These are phyloP conservation scores for Halcyon senegalensis DNA, from an alignment of 2,113 vertebrate genomes.

Conservation along the genomic window DNA sequence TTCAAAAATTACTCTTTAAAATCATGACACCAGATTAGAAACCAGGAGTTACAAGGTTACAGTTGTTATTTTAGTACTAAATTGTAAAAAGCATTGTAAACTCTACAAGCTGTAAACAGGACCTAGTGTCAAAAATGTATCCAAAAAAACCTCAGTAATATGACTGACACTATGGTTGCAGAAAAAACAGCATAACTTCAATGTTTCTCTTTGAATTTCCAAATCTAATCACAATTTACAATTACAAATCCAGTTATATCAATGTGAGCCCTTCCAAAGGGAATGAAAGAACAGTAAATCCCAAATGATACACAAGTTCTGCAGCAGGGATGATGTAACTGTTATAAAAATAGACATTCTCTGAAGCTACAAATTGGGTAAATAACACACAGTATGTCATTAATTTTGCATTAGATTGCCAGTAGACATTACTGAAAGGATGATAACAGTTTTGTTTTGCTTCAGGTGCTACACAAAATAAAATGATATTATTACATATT, in stretches of 20 bases:
- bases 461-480: background rate
- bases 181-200: constrained; percentile 55
- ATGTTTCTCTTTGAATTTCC: constrained; percentile 59
- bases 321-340: constrained; percentile 78
- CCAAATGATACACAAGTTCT: constrained; percentile 66
- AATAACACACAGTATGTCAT: constrained; percentile 65
- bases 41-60: background rate
- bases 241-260: constrained; percentile 72
- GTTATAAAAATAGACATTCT: constrained; percentile 77
- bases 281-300: constrained; percentile 76
- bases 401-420: constrained; percentile 69
- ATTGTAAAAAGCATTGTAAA: background rate
- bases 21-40: background rate
- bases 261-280: constrained; percentile 69
- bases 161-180: constrained; percentile 51
- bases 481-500: background rate
- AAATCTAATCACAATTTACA: constrained; percentile 65
- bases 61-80: background rate
- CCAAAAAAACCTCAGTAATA: background rate
- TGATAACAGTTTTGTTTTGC: background rate
- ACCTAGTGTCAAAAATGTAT: background rate
- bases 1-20: background rate
- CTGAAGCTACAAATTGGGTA: constrained; percentile 74
- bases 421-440: constrained; percentile 54
- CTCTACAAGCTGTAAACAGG: constrained; percentile 25